Base-by-base conservation (phyloP, 2,113 vertebrate genomes). In the Camelus bactrianus region DNA sequence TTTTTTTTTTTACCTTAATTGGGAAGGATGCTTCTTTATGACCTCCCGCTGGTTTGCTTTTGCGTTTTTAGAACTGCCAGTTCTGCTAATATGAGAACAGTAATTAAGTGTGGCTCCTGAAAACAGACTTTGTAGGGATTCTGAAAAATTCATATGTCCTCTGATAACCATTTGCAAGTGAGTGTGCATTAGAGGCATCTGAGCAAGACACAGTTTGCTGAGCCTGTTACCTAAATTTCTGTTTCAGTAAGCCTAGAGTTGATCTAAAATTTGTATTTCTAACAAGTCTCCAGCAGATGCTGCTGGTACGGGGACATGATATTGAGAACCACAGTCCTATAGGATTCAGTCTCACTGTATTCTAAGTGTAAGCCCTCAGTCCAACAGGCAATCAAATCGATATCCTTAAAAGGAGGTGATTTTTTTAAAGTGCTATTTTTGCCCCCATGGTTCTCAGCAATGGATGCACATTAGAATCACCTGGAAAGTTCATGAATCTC, bases 21-120 rank as follows among this genome's bases (percentile, higher is more conserved):
- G 56, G 20, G 30, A 84, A 2, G 11, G 8, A 30, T 69, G 6
- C 5, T 95, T 48, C 3, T 35, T 82, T 50, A 6, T 30, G 8
- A 32, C 50, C 28, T 90, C 69, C 26, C 6, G 79, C 56, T 80
- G 70, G 75, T 50, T 76, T 73, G 1, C 22, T n/a, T 92, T 94
- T 87, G 6, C 30, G 69, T 48, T 58, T 67, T 82, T 69, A 90
- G 46, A 6, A 52, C 17, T 88, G 52, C 24, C 28, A 80, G 69
- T 30, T 85, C 38, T 93, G 14, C 38, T 87, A 87, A 80, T 16
- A 52, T 16, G 30, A 84, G 24, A 56, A 80, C 32, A 65, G 65
- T 91, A 72, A 94, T 90, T 93, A 92, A 87, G 69, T 82, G 32
- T 76, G 30, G 4, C 35, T 89, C 35, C 24, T 75, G 58, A 94